Evolutionary conservation across 1,140 invertebrate genomes (phyloP), one percentile per base, ranked within the genome.

Genomic region (Scaptodrosophila lebanonensis): DNA sequence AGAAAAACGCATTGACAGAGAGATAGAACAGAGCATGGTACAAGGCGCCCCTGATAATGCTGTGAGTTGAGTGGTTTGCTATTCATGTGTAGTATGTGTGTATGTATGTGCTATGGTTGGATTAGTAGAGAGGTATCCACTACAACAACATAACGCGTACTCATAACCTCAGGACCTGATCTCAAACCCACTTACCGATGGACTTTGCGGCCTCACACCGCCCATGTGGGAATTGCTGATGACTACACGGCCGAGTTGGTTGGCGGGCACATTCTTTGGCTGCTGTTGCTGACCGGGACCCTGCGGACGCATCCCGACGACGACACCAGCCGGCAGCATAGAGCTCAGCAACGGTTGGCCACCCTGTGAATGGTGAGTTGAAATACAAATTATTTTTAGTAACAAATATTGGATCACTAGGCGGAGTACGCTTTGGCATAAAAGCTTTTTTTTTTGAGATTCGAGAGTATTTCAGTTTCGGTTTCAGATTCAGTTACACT

Each of bases 191-290:
- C 92, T 92, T 91, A 95, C 93, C 86, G 91, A 92, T 76, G 93
- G 93, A 79, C 91, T 90, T 71, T 94, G 93, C 54, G 94, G 92
- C 85, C 95, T 89, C 15, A 93, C 89, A 51, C 93, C 93, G 63
- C 95, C 92, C 88, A 96, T 92, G 85, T 95, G 94, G 48, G 91
- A 91, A 75, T 92, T 90, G 63, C 92, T 92, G 68, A 95, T 92
- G 57, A 96, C 93, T 54, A 96, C 92, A 58, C 95, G 90, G 9
- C 93, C 90, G 13, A 86, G 52, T 16, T 93, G 90, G 25, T 93
- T 90, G 52, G 91, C 89, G 65, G 91, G 91, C 49, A 91, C 91
- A 36, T 91, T 91, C 84, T 95, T 95, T 76, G 93, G 92, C 51
- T 90, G 90, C n/a, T 91, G 88, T 50, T 91, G 90, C 49, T 90